Conservation (phyloP, 2,888 invertebrate genomes). For the Gasteruption jaculator region DNA sequence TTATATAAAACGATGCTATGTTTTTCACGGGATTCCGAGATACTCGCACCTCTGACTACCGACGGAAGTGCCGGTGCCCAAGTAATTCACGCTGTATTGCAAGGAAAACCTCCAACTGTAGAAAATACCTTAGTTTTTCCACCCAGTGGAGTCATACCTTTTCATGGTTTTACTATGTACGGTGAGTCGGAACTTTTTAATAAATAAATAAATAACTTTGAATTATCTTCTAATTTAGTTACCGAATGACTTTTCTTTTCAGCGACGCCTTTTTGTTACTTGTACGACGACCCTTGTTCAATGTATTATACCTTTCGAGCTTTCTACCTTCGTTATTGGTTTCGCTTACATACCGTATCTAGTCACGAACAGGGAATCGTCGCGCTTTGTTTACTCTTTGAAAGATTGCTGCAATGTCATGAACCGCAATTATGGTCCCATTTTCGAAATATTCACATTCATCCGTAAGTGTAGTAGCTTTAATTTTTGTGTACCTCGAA, state of each 20-base stretch:
- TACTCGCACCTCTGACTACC: slow-evolving; percentile 67
- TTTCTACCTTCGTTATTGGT: slow-evolving; percentile 89
- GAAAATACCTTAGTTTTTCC: slow-evolving; percentile 79
- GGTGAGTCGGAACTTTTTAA: slow-evolving; percentile 58
- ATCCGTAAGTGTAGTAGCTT: slow-evolving; percentile 70
- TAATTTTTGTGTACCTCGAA: neutral
- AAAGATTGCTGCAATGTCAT: slow-evolving; percentile 82
- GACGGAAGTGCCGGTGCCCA: slow-evolving; percentile 53
- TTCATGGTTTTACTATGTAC: slow-evolving; percentile 97
- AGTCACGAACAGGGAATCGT: slow-evolving; percentile 92
- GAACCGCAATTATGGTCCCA: slow-evolving; percentile 91
- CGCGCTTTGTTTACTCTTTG: slow-evolving; percentile 83
- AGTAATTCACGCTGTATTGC: slow-evolving; percentile 70
- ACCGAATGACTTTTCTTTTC: slow-evolving; percentile 35
- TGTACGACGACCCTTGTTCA: slow-evolving; percentile 82
- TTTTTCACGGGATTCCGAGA: slow-evolving; percentile 83
- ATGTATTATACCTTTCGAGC: slow-evolving; percentile 88
- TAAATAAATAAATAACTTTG: neutral
- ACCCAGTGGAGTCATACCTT: slow-evolving; percentile 92
- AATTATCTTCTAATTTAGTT: slow-evolving; percentile 3
- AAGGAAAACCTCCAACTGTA: slow-evolving; percentile 64
- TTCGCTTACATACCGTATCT: slow-evolving; percentile 85
- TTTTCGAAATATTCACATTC: slow-evolving; percentile 80
- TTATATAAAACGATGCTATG: slow-evolving; percentile 89
- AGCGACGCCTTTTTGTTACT: slow-evolving; percentile 94